Percentiles rank a stretch among this genome's conserved stretches.
These are phyloP conservation scores for Spodoptera picta DNA, from an alignment of 2,888 invertebrate genomes.

Conservation along the genomic window DNA sequence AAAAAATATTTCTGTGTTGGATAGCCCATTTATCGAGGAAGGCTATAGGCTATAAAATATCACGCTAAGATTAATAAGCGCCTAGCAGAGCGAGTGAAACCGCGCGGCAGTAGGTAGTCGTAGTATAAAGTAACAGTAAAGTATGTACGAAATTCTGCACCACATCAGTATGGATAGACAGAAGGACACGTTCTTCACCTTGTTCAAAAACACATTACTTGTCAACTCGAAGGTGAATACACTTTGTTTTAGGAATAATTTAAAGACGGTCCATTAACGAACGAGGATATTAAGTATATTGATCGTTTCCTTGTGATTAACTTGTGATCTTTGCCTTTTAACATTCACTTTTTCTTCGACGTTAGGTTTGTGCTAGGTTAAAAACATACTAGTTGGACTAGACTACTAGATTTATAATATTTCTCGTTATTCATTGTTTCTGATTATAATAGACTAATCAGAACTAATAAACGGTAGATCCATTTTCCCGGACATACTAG, in stretches of 20 bases:
- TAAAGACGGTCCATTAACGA: conserved; percentile 26
- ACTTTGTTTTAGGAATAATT: conserved; percentile 39
- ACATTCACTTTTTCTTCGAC: background rate
- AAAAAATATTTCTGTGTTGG: too few species aligned
- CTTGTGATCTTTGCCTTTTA: background rate
- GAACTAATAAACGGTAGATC: too few species aligned
- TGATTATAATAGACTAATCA: too few species aligned
- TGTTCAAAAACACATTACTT: conserved; percentile 38
- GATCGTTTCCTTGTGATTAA: conserved; percentile 15
- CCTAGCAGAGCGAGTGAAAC: too few species aligned
- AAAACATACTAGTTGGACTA: too few species aligned
- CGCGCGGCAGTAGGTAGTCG: conserved; percentile 11
- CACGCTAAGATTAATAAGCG: too few species aligned
- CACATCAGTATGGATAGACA: conserved; percentile 7
- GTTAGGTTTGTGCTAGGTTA: too few species aligned
- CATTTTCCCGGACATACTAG: too few species aligned
- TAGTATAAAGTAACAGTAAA: conserved; percentile 19
- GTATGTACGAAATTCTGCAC: conserved; percentile 28
- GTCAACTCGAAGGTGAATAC: conserved; percentile 37
- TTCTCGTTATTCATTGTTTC: too few species aligned
- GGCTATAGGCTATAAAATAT: too few species aligned
- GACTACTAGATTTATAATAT: too few species aligned
- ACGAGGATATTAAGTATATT: conserved; percentile 15
- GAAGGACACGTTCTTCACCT: conserved; percentile 44
- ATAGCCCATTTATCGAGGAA: too few species aligned